These are phyloP conservation scores for Xiphophorus maculatus DNA, from an alignment of 2,113 vertebrate genomes.

Conservation along the genomic window DNA sequence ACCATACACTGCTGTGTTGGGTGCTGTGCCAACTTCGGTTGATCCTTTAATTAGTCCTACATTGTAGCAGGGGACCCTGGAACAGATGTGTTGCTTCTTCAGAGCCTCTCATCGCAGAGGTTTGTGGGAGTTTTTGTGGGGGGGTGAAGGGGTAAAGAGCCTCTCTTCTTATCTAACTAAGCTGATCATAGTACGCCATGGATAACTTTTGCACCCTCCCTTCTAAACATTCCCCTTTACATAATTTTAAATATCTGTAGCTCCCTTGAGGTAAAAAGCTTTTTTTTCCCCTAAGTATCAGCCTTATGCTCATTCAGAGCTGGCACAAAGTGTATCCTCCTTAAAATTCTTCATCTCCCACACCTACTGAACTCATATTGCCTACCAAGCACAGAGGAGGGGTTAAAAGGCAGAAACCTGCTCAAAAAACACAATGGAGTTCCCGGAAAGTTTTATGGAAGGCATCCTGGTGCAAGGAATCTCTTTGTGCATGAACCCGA, in stretches of 20 bases:
- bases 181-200: conserved; percentile 13
- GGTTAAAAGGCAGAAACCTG: background rate
- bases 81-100: conserved; percentile 54
- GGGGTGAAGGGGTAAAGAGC: conserved; percentile 14
- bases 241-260: conserved; percentile 24
- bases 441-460: conserved; percentile 25
- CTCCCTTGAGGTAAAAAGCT: background rate
- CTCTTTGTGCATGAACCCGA: conserved; percentile 19
- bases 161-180: conserved; percentile 28
- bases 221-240: conserved; percentile 21
- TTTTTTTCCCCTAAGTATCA: conserved; percentile 16
- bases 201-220: conserved; percentile 14
- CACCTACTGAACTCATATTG: conserved; percentile 7
- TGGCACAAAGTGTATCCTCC: background rate
- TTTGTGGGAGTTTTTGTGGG: conserved; percentile 7
- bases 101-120: conserved; percentile 41
- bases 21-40: conserved; percentile 40
- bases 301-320: conserved; percentile 32
- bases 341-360: background rate
- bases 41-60: conserved; percentile 71
- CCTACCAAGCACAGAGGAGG: background rate
- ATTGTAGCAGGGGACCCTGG: conserved; percentile 39
- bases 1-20: conserved; percentile 44
- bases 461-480: conserved; percentile 14
- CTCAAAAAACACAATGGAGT: conserved; percentile 29